Evolutionary conservation across 2,797 vertebrate genomes (phyloP).

Genomic region (Cryptoprocta ferox): DNA sequence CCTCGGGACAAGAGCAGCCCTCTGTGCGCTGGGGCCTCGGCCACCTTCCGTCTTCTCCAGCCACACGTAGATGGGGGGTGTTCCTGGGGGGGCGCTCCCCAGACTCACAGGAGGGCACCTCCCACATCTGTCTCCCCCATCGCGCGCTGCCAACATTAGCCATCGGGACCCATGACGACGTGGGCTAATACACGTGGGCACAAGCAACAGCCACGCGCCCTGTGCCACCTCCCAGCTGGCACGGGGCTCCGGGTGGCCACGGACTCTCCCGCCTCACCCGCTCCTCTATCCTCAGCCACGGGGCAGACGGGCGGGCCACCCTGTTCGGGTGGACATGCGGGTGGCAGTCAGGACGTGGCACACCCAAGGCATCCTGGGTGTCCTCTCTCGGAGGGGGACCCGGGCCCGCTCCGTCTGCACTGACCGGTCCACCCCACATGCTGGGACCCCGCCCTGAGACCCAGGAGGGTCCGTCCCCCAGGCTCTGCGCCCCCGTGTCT

Average conservation of each 20-base stretch:
- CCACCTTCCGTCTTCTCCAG: not conserved
- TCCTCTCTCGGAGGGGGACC: not conserved
- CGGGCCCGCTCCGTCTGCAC: too few relatives aligned
- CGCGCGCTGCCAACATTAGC: not conserved
- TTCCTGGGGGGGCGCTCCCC: slow-evolving; percentile 65
- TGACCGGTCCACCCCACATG: rapidly evolving
- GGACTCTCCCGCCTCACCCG: rapidly evolving
- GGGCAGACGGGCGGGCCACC: too few relatives aligned
- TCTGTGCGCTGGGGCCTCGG: rapidly evolving
- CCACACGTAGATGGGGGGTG: slow-evolving; percentile 71
- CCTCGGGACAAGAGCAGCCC: not conserved
- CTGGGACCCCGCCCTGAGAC: not conserved
- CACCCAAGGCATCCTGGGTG: rapidly evolving
- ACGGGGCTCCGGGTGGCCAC: too few relatives aligned
- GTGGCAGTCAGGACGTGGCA: rapidly evolving
- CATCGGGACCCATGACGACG: not conserved
- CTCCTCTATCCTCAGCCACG: not conserved
- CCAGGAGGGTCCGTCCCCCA: not conserved
- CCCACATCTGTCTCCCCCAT: not conserved
- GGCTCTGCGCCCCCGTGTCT: rapidly evolving
- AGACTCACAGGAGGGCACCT: not conserved
- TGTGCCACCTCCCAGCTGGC: too few relatives aligned
- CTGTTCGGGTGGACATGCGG: not conserved
- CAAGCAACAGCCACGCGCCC: not conserved
- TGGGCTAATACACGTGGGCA: rapidly evolving